phyloP scores from a whole-genome alignment of 2,888 invertebrate genomes.

The Agrotis exclamationis region DNA sequence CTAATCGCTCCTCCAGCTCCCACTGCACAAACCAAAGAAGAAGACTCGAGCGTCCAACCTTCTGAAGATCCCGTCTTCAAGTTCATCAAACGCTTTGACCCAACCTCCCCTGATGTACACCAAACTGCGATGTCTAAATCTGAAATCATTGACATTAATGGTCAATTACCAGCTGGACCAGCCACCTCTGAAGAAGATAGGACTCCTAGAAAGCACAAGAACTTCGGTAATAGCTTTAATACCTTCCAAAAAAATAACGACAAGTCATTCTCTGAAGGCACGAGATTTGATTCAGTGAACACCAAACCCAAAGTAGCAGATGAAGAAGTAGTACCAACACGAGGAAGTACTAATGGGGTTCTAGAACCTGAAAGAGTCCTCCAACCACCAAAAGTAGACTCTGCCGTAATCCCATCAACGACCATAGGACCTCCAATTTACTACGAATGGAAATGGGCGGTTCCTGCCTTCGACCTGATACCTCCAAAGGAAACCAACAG shows the following conservation, averaged over 20 bases:
- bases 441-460: conserved; percentile 93
- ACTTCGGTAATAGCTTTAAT: conserved; percentile 77
- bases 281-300: conserved; percentile 80
- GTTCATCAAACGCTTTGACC: conserved; percentile 88
- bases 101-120: conserved; percentile 81
- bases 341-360: conserved; percentile 55
- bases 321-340: conserved; percentile 38
- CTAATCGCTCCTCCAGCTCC: conserved; percentile 76
- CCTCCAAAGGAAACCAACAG: conserved; percentile 89
- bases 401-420: conserved; percentile 81
- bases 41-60: conserved; percentile 71
- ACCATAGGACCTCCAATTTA: conserved; percentile 92
- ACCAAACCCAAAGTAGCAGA: conserved; percentile 71
- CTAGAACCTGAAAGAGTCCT: conserved; percentile 80
- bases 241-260: conserved; percentile 74
- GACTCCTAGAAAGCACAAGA: conserved; percentile 79
- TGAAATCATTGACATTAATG: conserved; percentile 83
- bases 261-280: conserved; percentile 72
- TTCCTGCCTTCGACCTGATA: conserved; percentile 91
- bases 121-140: conserved; percentile 84
- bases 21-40: conserved; percentile 72
- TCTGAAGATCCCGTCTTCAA: conserved; percentile 79
- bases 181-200: conserved; percentile 84
- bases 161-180: conserved; percentile 83
- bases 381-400: conserved; percentile 90